Evolutionary conservation across 2,113 vertebrate genomes (phyloP).

Genomic region (Peromyscus polionotus): DNA sequence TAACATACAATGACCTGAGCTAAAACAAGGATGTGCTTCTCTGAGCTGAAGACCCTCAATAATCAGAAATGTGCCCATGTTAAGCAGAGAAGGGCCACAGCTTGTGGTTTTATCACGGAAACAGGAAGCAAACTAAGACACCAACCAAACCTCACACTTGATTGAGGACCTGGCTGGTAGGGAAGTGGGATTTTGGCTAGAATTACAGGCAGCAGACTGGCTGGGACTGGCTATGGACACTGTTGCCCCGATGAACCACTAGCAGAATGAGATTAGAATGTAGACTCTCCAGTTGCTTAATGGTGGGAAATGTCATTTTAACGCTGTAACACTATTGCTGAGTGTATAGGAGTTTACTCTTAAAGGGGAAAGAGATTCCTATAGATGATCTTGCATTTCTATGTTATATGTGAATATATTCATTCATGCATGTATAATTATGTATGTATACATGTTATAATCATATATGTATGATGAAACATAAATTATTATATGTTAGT

Average conservation of each 20-base stretch:
- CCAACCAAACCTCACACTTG: neutral
- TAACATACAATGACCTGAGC: neutral
- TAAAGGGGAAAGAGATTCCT: conserved; percentile 1
- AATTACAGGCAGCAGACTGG: neutral
- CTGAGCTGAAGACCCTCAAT: neutral
- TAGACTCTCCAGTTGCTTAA: neutral
- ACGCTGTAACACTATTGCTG: neutral
- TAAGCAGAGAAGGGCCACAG: neutral
- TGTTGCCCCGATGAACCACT: neutral
- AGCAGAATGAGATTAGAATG: neutral
- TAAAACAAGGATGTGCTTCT: neutral
- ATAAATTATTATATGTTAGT: neutral
- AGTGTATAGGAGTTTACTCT: neutral
- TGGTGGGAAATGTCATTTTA: neutral
- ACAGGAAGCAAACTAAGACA: neutral
- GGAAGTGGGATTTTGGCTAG: neutral
- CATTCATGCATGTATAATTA: neutral
- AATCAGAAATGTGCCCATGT: neutral
- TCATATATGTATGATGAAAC: neutral
- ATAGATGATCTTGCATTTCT: neutral
- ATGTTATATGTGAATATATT: neutral
- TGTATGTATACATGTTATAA: neutral
- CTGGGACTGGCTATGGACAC: neutral
- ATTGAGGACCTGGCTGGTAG: neutral
- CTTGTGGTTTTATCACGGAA: neutral